Base-by-base conservation (phyloP, 2,113 vertebrate genomes). In the Otus sunia region DNA sequence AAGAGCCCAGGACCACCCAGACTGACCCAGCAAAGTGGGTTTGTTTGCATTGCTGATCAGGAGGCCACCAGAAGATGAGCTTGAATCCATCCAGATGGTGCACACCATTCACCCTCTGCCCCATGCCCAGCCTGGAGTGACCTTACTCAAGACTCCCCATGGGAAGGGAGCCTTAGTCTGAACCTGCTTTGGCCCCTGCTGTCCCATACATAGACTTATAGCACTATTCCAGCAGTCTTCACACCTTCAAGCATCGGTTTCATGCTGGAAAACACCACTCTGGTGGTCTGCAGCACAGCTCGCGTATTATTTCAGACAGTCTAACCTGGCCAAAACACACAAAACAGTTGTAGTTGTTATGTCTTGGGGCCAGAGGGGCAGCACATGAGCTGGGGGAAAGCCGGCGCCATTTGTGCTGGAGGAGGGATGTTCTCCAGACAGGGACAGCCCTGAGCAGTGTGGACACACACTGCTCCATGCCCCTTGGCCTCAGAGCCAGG, bases 301-400 rank as follows among this genome's bases (percentile, higher is more conserved):
- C 9, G 2, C 17, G 3, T 79, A 14, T 32, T 90, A 47, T 50
- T 90, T 60, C 75, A 96, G 66, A 37, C n/a, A 67, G 52, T 55
- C 92, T 82, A 72, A 41, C 66, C 75, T 96, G 82, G 29, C 66
- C 62, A 88, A 95, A 92, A 43, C 53, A 83, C 71, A 92, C 25
- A 71, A 88, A 92, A 59, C n/a, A 5, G 32, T 82, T 93, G 37
- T 85, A 5, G 32, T 82, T 93, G 37, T 85, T 20, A 45, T 78
- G 29, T 75, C 52, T 86, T 68, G 80, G 12, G 67, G 62, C 41
- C 43, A 37, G 43, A 88, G n/a, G 36, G 14, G 23, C 60, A 93
- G 60, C 68, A 62, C 9, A 6, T 49, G 39, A 77, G 36, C 30
- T 75, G 45, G 32, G 22, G 50, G 37, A 62, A 71, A 56, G 60